A percentile compares a stretch with the other conserved stretches of the same genome.
Evolutionary conservation across 2,888 invertebrate genomes (phyloP).

Genomic region (Cataglyphis altisquamis): DNA sequence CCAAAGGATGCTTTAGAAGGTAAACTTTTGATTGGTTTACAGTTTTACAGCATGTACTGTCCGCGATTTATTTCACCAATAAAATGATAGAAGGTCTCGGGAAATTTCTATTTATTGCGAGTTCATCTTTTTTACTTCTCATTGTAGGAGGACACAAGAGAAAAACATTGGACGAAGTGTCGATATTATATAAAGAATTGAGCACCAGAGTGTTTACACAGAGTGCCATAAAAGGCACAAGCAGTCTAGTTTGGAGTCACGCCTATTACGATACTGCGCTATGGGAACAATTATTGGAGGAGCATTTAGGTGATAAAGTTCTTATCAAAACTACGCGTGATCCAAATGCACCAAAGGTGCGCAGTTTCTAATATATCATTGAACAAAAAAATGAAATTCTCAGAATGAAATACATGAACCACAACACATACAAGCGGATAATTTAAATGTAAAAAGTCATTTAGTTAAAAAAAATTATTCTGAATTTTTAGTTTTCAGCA

Average conservation of each 20-base stretch:
- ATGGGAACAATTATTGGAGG: conserved; percentile 93
- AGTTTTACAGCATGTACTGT: background rate
- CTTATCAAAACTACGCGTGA: conserved; percentile 89
- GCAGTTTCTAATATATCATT: background rate
- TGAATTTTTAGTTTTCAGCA: conserved; percentile 89
- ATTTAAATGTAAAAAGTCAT: background rate
- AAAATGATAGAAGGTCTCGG: background rate
- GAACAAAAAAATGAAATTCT: background rate
- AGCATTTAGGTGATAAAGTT: conserved; percentile 89
- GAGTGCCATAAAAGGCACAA: conserved; percentile 90
- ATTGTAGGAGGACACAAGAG: conserved; percentile 87
- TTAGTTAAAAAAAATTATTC: background rate
- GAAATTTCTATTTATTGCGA: background rate
- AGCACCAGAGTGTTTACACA: conserved; percentile 90
- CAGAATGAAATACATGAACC: background rate
- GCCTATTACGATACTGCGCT: conserved; percentile 95
- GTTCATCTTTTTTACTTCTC: conserved; percentile 5
- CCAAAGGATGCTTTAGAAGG: conserved; percentile 59
- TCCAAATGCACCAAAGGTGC: conserved; percentile 88
- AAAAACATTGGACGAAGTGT: conserved; percentile 88
- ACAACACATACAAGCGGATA: background rate
- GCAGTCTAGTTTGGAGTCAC: conserved; percentile 93
- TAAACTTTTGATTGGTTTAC: conserved; percentile 29
- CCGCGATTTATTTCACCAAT: background rate
- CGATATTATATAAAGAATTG: conserved; percentile 88